Evolutionary conservation across 2,113 vertebrate genomes (phyloP), one percentile per base, ranked within the genome.

Genomic region (Callionymus lyra): DNA sequence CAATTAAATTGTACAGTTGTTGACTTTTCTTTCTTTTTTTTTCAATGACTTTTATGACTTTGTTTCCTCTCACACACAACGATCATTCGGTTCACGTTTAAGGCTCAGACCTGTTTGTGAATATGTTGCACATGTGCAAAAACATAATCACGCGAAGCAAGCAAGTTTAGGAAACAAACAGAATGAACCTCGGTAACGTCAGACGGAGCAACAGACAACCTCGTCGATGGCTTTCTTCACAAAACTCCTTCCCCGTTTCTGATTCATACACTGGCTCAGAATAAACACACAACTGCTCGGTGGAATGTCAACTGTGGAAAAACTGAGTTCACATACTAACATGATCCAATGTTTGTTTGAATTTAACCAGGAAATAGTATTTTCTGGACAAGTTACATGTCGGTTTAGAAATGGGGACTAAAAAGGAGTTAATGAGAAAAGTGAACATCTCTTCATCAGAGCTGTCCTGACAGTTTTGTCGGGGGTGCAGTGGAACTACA

Each of bases 231-330:
- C 21, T 27, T 8, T 27, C 8, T 27, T 27, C 21, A 27, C 21
- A 27, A 27, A 27, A 27, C 21, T 27, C 21, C 4, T 27, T 27
- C 21, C 21, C 21, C 8, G 21, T 27, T 27, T 27, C 21, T 27
- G 21, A 27, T 27, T 27, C 21, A 27, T 8, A 27, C 21, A 27
- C 21, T 27, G 4, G 21, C 21, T 5, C 21, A 27, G 21, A 37
- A 62, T 60, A 74, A 73, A 67, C 53, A 77, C 43, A 59, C 36
- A 66, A 42, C 34, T 61, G 42, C 39, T 51, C 38, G 43, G 34
- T 54, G 46, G 51, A 74, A 76, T 69, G 65, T 45, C 49, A 63
- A 65, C 46, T 49, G 45, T 61, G 70, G 68, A 74, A 72, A 77
- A 66, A 50, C 34, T 59, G 56, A 57, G 44, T 45, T 47, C 38